Conservation (phyloP, 1,140 invertebrate species). For the Neodiprion fabricii region DNA sequence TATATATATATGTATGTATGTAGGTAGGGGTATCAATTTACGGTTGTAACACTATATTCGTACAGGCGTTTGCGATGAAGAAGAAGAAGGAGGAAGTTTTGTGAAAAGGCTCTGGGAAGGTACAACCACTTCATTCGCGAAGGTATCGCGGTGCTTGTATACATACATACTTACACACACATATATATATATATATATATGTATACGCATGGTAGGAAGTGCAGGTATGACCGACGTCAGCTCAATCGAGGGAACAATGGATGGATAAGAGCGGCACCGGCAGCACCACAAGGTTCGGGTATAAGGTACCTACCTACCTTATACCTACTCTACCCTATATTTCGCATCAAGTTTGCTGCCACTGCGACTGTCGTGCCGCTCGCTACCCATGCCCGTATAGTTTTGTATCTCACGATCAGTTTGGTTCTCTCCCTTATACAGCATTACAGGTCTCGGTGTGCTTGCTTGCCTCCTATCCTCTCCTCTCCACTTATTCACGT, state of each 20-base stretch:
- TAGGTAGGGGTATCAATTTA: background rate
- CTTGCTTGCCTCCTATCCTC: constrained; percentile 15
- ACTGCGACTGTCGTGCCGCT: too few species aligned
- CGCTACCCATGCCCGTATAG: background rate
- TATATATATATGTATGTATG: background rate
- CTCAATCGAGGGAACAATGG: constrained; percentile 44
- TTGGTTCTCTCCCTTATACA: background rate
- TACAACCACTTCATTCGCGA: too few species aligned
- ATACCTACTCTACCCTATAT: too few species aligned
- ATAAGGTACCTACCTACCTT: constrained; percentile 32
- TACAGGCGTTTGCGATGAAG: background rate
- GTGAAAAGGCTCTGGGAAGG: background rate
- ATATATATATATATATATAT: too few species aligned
- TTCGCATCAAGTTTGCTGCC: constrained; percentile 5
- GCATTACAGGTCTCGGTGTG: background rate
- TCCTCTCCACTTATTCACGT: constrained; percentile 34
- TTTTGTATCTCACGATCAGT: constrained; percentile 1
- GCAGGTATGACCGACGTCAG: constrained; percentile 48
- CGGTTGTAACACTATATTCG: too few species aligned
- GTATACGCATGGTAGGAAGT: background rate
- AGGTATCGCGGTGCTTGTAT: too few species aligned
- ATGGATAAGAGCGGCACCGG: constrained; percentile 35
- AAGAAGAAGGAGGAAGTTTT: background rate
- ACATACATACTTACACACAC: too few species aligned
- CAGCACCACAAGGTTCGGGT: constrained; percentile 15